These are phyloP conservation scores for Coregonus clupeaformis DNA, from an alignment of 2,113 vertebrate genomes.

Conservation along the genomic window DNA sequence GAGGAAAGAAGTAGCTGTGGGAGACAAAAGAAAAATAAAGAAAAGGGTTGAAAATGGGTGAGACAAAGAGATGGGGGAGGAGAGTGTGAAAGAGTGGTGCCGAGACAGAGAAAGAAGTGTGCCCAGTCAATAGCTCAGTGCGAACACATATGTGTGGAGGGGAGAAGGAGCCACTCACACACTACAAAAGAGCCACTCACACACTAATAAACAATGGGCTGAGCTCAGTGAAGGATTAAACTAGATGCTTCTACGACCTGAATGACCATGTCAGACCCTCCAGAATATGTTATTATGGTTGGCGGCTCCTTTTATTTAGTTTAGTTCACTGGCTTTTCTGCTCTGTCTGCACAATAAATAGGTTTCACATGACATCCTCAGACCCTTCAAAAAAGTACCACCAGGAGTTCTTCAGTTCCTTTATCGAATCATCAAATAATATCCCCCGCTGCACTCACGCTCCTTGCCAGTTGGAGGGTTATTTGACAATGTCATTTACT, in stretches of 20 bases:
- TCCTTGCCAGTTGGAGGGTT: background rate
- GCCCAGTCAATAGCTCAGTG: constrained; percentile 22
- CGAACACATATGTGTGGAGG: constrained; percentile 7
- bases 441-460: constrained; percentile 19
- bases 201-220: constrained; percentile 50
- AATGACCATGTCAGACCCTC: constrained; percentile 45
- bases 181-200: constrained; percentile 43
- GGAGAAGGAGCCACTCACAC: constrained; percentile 30
- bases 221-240: constrained; percentile 53
- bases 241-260: constrained; percentile 50
- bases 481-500: constrained; percentile 39
- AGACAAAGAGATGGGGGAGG: constrained; percentile 20
- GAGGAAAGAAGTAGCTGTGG: background rate
- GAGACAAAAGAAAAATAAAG: background rate
- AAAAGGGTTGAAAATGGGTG: background rate
- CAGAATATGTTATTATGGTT: constrained; percentile 48
- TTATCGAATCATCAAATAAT: constrained; percentile 51
- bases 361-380: constrained; percentile 55
- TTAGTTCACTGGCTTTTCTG: constrained; percentile 16
- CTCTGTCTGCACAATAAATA: constrained; percentile 49
- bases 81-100: constrained; percentile 24
- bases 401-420: constrained; percentile 29
- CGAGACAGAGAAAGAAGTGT: constrained; percentile 18
- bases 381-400: constrained; percentile 45
- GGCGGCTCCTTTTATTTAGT: constrained; percentile 58